Percentiles rank a stretch among this genome's conserved stretches.
phyloP scores from a whole-genome alignment of 2,113 vertebrate species.

The Eclectus roratus region DNA sequence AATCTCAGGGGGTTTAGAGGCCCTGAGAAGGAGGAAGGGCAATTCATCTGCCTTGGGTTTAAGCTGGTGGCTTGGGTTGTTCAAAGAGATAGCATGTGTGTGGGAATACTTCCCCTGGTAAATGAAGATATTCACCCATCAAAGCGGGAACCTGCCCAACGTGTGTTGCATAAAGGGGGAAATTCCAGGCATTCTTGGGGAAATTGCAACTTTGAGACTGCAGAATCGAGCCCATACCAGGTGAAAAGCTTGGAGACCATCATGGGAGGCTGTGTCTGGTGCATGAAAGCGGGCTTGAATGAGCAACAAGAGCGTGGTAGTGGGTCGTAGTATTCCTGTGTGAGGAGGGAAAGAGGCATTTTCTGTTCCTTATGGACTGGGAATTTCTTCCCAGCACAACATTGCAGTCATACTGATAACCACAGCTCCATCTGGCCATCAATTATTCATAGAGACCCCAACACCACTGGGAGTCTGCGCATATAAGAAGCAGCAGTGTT shows the following conservation, averaged over 20 bases:
- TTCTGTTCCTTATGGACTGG: not conserved
- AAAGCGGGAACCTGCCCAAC: slow-evolving; percentile 20
- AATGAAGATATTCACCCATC: slow-evolving; percentile 43
- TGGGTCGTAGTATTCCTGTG: not conserved
- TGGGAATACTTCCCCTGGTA: slow-evolving; percentile 50
- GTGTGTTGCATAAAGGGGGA: slow-evolving; percentile 43
- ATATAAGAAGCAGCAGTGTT: not conserved
- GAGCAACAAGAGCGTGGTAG: rapidly evolving
- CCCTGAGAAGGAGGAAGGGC: not conserved
- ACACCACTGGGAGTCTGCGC: not conserved
- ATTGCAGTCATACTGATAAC: not conserved
- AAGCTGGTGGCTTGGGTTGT: slow-evolving; percentile 22
- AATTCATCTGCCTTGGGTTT: slow-evolving; percentile 28
- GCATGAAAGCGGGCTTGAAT: not conserved
- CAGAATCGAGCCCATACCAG: not conserved
- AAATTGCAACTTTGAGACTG: slow-evolving; percentile 8
- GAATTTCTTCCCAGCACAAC: not conserved
- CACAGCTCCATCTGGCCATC: slow-evolving; percentile 5
- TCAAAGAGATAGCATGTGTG: slow-evolving; percentile 60
- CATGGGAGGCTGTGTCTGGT: not conserved
- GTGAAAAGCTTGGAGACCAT: not conserved
- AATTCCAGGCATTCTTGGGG: slow-evolving; percentile 27
- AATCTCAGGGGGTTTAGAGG: not conserved
- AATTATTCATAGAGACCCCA: not conserved
- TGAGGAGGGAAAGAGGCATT: not conserved